Base-by-base conservation (phyloP, 2,888 invertebrate genomes). In the Melolontha melolontha region DNA sequence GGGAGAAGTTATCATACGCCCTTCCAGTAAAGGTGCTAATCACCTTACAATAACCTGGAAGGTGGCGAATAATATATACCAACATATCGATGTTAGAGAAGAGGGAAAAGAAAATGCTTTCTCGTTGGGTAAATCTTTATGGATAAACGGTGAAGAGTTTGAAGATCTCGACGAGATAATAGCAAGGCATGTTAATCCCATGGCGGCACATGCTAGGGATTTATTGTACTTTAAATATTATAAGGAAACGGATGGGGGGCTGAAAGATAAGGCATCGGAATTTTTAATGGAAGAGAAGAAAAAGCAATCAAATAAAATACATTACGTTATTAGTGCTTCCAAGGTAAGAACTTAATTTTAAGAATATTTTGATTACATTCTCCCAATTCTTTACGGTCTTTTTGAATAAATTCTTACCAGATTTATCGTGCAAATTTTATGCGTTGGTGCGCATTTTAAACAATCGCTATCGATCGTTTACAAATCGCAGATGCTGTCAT, bases 121-220 rank as follows among this genome's bases (percentile, higher is more conserved):
- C 81, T 96, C 97, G 65, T 85, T 99, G 74, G 98, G 98, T 62
- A 90, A 90, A 77, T 89, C 90, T 5, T 86, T 98, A 10, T 92
- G 92, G 90, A 98, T 98, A 75, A 92, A 91, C 40, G 91, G 88
- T 70, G 95, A 97, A 77, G 97, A 97, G 79, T 99, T 96, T 83
- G 99, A 99, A 85, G 99, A 99, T 84, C 85, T 99, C 39, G 99
- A 99, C 83, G 99, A 99, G 90, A 99, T 99, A 69, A 95, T 99
- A 65, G 98, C 98, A 0, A 90, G 98, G 10, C 90, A 96, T 84
- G 92, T 99, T 5, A 96, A 95, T 69, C 99, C 98, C 0, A 97
- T 99, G 97, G 97, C 98, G 0, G 89, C 93, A 0, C 92, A 92
- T 79, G 96, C 95, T 0, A 88, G 97, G 1, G 99, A 99, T 79